These are phyloP conservation scores for Acanthoscelides obtectus DNA, from an alignment of 2,888 invertebrate genomes.

Conservation along the genomic window DNA sequence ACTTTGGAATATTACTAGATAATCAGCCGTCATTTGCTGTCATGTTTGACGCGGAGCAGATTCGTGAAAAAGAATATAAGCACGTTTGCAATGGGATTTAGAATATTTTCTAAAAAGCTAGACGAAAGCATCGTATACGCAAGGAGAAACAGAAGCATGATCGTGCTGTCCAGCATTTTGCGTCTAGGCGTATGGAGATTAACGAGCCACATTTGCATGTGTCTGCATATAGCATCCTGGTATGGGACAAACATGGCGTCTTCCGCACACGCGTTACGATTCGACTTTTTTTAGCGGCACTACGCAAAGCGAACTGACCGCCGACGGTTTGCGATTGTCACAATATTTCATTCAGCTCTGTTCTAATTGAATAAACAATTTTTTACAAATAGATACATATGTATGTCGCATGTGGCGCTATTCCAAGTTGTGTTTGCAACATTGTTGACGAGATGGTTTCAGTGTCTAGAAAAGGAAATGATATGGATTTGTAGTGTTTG, in stretches of 20 bases:
- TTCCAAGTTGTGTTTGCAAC: background rate
- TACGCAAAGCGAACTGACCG: background rate
- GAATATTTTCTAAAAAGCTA: too few relatives aligned
- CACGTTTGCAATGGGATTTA: too few relatives aligned
- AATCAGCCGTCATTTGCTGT: too few relatives aligned
- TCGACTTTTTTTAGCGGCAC: background rate
- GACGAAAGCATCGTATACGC: too few relatives aligned
- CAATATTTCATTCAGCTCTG: background rate
- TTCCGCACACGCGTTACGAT: background rate
- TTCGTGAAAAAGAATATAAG: too few relatives aligned
- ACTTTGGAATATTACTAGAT: too few relatives aligned
- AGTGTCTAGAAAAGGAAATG: too few relatives aligned
- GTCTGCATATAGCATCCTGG: background rate
- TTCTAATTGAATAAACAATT: background rate
- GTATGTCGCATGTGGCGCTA: background rate
- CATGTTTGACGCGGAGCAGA: too few relatives aligned
- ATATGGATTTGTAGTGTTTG: too few relatives aligned
- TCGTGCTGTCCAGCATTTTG: background rate
- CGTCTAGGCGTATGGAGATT: background rate
- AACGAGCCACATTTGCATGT: background rate
- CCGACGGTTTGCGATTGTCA: background rate
- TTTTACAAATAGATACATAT: too few relatives aligned
- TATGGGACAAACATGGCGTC: background rate
- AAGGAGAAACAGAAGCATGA: background rate
- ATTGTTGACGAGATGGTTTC: too few relatives aligned